Evolutionary conservation across 2,113 vertebrate species (phyloP).

Genomic region (Engystomops pustulosus): DNA sequence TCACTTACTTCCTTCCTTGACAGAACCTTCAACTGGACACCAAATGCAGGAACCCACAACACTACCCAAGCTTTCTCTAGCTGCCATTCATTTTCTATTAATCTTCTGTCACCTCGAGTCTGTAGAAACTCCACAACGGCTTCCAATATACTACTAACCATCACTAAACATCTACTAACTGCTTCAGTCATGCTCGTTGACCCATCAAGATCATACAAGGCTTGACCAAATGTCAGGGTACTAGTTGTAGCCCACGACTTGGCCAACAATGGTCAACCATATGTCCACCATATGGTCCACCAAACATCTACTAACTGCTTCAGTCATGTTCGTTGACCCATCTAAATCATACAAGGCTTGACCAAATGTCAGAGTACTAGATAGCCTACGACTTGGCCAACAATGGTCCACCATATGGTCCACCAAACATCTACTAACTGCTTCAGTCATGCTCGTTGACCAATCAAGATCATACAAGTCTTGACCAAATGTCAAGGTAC

Average conservation of each 20-base stretch:
- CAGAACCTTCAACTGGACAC: constrained; percentile 19
- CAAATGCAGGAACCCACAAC: constrained; percentile 16
- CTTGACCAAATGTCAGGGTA: not conserved
- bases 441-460: too few species aligned
- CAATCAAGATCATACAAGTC: too few species aligned
- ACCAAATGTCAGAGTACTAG: too few species aligned
- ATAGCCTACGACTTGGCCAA: too few species aligned
- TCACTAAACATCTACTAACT: not conserved
- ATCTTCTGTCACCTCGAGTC: not conserved
- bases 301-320: too few species aligned
- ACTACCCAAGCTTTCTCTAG: constrained; percentile 28
- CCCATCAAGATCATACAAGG: constrained; percentile 7
- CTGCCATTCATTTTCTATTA: constrained; percentile 28
- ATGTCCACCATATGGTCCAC: too few species aligned
- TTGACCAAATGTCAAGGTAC: too few species aligned
- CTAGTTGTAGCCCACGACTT: not conserved
- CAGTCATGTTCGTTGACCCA: too few species aligned
- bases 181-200: not conserved
- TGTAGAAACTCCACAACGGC: not conserved
- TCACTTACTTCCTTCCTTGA: constrained; percentile 28
- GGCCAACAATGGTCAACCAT: not conserved
- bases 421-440: too few species aligned
- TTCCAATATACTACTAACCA: not conserved
- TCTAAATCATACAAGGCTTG: too few species aligned
- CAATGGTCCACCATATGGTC: not conserved